Evolutionary conservation across 2,888 invertebrate species (phyloP), one percentile per base, ranked within the genome.

Genomic region (Laspeyria flexula): DNA sequence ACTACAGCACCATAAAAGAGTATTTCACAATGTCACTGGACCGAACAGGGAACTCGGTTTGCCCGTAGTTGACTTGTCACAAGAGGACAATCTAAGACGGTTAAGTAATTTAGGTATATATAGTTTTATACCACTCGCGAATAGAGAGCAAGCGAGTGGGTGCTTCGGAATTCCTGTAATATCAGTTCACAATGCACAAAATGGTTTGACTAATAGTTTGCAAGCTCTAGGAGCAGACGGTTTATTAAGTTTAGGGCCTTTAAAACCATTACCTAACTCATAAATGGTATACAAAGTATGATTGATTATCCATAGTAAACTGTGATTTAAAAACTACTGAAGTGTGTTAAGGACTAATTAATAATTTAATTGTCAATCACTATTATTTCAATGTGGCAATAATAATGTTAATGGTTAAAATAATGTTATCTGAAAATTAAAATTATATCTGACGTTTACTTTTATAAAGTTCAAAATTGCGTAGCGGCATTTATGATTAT

Each of bases 151-250:
- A 55, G 85, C 92, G 0, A 93, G 93, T 29, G 95, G 95, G 3
- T 94, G 94, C 54, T 96, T 95, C 65, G 96, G 95, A 9, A 90
- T 96, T 43, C 96, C 96, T 1, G 94, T 96, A 50, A 93, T 95
- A 43, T 94, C 95, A 1, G 93, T 94, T 41, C 95, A 95, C 69
- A 94, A 94, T 55, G 93, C 94, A 51, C 91, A 94, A 54, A 95
- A 95, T 73, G 93, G 94, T 0, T 82, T 94, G 38, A 92, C 93
- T 37, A 94, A 90, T 75, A 81, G 85, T 49, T 85, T 95, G 61
- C 93, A 93, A 42, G 95, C 94, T 5, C 85, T 96, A 6, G 96
- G 96, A 45, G 95, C 95, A 2, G 95, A 95, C 27, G 95, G 95
- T 7, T 92, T 96, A 49, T 81, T 96, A 44, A 95, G 95, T 70